Evolutionary conservation across 2,797 vertebrate species (phyloP), one percentile per base, ranked within the genome.

Genomic region (Amblyraja radiata): DNA sequence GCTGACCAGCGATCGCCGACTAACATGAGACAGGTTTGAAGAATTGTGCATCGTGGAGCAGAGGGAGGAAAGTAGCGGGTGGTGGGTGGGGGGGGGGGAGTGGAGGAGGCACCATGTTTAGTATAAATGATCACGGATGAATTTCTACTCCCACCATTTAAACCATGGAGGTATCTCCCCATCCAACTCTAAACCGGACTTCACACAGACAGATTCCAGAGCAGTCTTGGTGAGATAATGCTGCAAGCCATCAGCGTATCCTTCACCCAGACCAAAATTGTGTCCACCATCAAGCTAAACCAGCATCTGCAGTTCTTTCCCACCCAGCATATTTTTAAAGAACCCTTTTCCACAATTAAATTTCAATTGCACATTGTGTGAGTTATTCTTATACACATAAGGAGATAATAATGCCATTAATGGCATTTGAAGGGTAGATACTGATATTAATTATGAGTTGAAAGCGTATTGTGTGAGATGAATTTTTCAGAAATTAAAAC

Each of bases 391-490:
- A 58, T 63, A 63, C 25, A 63, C n/a, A n/a, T 86, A 86, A 86
- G 13, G 58, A 86, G 54, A 61, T 86, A 86, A 86, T 25, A 28
- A 86, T 63, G 83, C 58, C 21, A 13, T 54, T 86, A 86, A 86
- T 86, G 58, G 63, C 28, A n/a, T 13, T 14, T 61, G 83, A 28
- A 63, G 61, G 16, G 83, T 86, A 63, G 83, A 61, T 58, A 86
- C 28, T 86, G 14, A 58, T 63, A 58, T 86, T 86, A 86, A 86
- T 86, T 86, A 86, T 86, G 54, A 61, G 61, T 86, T 61, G 14
- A 63, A 86, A 63, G 58, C 83, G 86, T 86, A 58, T n/a, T 13
- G 54, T 13, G 25, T 28, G 10, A 25, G 25, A 86, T 86, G 58
- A 63, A 28, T 86, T 86, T 61, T 58, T 63, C 83, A 86, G 46